Base-by-base conservation (phyloP, 1,140 invertebrate species). In the Formica exsecta region DNA sequence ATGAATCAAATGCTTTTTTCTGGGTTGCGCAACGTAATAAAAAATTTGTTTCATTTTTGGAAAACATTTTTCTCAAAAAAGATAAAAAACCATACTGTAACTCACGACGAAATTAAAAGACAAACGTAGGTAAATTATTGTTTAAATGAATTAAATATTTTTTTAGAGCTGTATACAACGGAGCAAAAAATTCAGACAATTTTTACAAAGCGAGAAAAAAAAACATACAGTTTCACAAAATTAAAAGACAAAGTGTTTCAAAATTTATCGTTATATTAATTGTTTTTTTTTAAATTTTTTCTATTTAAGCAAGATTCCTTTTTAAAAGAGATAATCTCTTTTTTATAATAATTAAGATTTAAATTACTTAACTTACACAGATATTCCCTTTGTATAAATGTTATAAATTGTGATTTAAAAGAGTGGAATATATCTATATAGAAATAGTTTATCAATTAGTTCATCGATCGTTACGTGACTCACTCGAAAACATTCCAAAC, bases 181-280 rank as follows among this genome's bases (percentile, higher is more conserved):
- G 7, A 59, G 8, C 8, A 41, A 59, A 80, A 80, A 54, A 22
- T 80, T 59, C 9, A 25, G 7, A 25, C 8, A 41, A 57, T 70
- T 29, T 70, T 59, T 2, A 3, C 3, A 29, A 36, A 19, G 16
- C n/a, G 9, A 32, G 13, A 16, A 48, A 57, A 19, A 74, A 74
- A n/a, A 51, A 71, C 16, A 29, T 3, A 44, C 9, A 13, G 41
- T 44, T 25, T 51, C 16, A 51, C 48, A 5, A 51, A 16, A 51
- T 51, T 51, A 51, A 51, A 51, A 51, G 1, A 81, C 62, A 25
- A 83, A 57, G 25, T 64, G 13, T 66, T n/a, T 13, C 11, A 81
- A 71, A 36, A 22, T 59, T 19, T n/a, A 48, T 48, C 13, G 7
- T 51, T 51, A 3, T 19, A 51, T 48, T 13, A 16, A 48, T 13